Percentiles rank a stretch among this genome's conserved stretches.
Conservation (phyloP, 1,140 invertebrate species). For the Arion vulgaris region DNA sequence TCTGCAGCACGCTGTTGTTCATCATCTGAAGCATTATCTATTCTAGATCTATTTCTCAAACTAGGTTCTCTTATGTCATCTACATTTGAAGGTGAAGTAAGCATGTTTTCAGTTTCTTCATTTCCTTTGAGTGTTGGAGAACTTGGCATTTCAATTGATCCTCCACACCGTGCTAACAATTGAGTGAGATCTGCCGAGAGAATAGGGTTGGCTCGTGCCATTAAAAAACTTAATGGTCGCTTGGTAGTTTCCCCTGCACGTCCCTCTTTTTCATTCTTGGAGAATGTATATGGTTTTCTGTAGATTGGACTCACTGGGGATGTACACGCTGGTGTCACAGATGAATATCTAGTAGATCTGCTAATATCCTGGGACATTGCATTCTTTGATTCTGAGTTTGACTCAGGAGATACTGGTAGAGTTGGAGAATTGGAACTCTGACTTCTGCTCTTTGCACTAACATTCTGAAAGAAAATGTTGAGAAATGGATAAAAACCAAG, state of each 20-base stretch:
- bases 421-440: neutral
- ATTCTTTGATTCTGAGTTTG: neutral
- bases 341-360: too few relatives aligned
- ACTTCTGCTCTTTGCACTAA: neutral
- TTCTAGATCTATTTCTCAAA: slow-evolving; percentile 23
- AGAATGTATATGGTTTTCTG: slow-evolving; percentile 19
- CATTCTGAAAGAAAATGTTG: neutral
- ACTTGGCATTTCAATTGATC: neutral
- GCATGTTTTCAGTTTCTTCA: neutral
- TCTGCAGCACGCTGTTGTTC: too few relatives aligned
- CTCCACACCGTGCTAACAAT: slow-evolving; percentile 4
- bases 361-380: neutral
- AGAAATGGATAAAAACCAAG: too few relatives aligned
- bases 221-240: slow-evolving; percentile 53
- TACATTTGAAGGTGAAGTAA: neutral
- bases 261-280: neutral
- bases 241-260: slow-evolving; percentile 3
- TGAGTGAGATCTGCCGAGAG: slow-evolving; percentile 40
- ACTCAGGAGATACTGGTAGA: neutral
- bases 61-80: slow-evolving; percentile 20
- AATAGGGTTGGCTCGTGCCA: slow-evolving; percentile 50
- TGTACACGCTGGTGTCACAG: neutral
- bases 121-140: neutral
- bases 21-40: neutral
- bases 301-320: slow-evolving; percentile 3